phyloP scores from a whole-genome alignment of 2,797 vertebrate genomes.

The Toxotes lorentzi region DNA sequence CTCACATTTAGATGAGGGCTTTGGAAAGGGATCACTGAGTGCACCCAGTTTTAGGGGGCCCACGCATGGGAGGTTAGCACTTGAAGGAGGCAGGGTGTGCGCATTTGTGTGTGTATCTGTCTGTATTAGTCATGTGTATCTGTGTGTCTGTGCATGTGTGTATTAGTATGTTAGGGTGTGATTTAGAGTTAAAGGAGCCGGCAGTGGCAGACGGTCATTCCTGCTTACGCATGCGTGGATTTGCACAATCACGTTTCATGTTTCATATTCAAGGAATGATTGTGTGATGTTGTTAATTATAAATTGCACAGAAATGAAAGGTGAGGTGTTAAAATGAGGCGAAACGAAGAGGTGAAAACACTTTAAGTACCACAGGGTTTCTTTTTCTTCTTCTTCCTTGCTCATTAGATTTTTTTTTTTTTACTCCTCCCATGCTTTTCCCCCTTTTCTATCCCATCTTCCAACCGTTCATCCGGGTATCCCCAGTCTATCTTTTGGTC shows the following conservation, averaged over 20 bases:
- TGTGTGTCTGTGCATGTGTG: constrained; percentile 53
- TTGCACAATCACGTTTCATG: constrained; percentile 53
- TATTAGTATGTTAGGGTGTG: constrained; percentile 65
- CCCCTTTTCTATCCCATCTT: constrained; percentile 62
- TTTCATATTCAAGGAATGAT: constrained; percentile 54
- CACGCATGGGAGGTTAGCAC: constrained; percentile 66
- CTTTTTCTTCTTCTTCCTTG: constrained; percentile 17
- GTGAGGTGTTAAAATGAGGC: constrained; percentile 3
- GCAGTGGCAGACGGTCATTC: constrained; percentile 57
- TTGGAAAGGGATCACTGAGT: constrained; percentile 70
- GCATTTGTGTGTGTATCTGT: constrained; percentile 53
- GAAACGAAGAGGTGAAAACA: constrained; percentile 15
- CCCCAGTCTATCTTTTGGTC: constrained; percentile 58
- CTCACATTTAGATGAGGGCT: constrained; percentile 76
- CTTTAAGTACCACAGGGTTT: constrained; percentile 39
- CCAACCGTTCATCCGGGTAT: constrained; percentile 77
- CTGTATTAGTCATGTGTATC: constrained; percentile 61
- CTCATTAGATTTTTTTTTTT: constrained; percentile 41
- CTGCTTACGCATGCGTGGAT: constrained; percentile 68
- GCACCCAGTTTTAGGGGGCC: constrained; percentile 73
- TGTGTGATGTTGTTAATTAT: constrained; percentile 18
- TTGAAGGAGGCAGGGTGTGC: constrained; percentile 71
- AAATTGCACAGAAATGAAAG: constrained; percentile 5
- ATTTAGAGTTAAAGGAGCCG: constrained; percentile 72
- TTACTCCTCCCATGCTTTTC: constrained; percentile 64